Evolutionary conservation across 2,888 invertebrate species (phyloP).

Genomic region (Ptychoptera contaminata): DNA sequence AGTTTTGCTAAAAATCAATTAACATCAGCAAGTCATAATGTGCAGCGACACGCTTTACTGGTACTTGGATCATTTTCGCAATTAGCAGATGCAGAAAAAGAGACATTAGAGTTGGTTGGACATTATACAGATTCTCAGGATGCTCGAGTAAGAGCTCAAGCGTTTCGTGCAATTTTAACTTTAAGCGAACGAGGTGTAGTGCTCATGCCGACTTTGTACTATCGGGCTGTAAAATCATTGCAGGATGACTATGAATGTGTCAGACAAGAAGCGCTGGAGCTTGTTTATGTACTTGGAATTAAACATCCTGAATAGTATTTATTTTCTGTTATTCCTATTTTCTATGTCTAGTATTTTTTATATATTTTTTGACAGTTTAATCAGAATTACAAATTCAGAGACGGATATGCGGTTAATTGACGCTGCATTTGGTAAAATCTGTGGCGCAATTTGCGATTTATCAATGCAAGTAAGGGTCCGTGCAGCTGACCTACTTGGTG

Average conservation of each 20-base stretch:
- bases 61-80: constrained; percentile 23
- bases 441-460: constrained; percentile 83
- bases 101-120: constrained; percentile 56
- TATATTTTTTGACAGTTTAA: constrained; percentile 36
- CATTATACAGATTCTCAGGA: constrained; percentile 78
- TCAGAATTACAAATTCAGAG: constrained; percentile 53
- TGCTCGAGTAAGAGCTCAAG: constrained; percentile 77
- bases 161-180: constrained; percentile 71
- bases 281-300: constrained; percentile 74
- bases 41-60: constrained; percentile 27
- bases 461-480: constrained; percentile 75
- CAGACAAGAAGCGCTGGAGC: constrained; percentile 65
- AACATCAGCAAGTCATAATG: constrained; percentile 24
- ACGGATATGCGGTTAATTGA: constrained; percentile 82
- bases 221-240: constrained; percentile 52
- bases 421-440: constrained; percentile 91
- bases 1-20: constrained; percentile 25
- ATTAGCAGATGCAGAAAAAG: constrained; percentile 38
- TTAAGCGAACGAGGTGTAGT: constrained; percentile 69
- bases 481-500: constrained; percentile 73
- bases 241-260: constrained; percentile 92
- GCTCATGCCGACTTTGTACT: constrained; percentile 50
- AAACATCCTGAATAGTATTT: constrained; percentile 73
- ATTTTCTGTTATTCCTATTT: not conserved
- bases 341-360: not conserved